Percentiles rank a stretch among this genome's conserved stretches.
These are phyloP conservation scores for Eristalis tenax DNA, from an alignment of 2,888 invertebrate genomes.

Conservation along the genomic window DNA sequence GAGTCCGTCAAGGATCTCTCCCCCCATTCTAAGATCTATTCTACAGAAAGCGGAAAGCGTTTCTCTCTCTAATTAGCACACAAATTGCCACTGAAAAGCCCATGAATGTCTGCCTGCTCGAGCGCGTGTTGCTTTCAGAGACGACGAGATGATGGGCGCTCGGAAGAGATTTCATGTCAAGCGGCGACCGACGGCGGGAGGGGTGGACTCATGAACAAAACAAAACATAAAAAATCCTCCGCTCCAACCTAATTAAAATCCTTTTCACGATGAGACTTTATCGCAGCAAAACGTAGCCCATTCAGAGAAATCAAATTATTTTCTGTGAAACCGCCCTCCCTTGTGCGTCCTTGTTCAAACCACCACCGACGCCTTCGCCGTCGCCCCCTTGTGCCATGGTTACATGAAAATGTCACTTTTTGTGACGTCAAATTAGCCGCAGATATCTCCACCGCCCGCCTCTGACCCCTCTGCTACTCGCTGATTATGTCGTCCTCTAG, in stretches of 20 bases:
- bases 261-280: conserved; percentile 37
- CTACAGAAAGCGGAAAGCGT: conserved; percentile 2
- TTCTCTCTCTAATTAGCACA: conserved; percentile 43
- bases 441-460: conserved; percentile 1
- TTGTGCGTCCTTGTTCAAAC: conserved; percentile 31
- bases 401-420: conserved; percentile 38
- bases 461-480: not conserved
- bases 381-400: conserved; percentile 27
- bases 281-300: conserved; percentile 34
- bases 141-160: not conserved
- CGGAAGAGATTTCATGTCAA: not conserved
- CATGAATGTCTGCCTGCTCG: conserved; percentile 1
- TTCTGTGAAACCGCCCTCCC: conserved; percentile 1
- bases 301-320: conserved; percentile 61
- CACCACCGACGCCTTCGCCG: not conserved
- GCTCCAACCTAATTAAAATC: conserved; percentile 64
- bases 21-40: not conserved
- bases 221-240: conserved; percentile 4
- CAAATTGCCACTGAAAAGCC: conserved; percentile 32
- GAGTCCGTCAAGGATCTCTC: not conserved
- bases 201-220: not conserved
- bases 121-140: not conserved
- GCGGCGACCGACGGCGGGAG: not conserved
- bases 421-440: conserved; percentile 44
- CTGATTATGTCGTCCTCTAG: conserved; percentile 33